Percentiles rank a stretch among this genome's conserved stretches.
phyloP scores from a whole-genome alignment of 2,797 vertebrate species.

The Gymnoscopelus microlampas region DNA sequence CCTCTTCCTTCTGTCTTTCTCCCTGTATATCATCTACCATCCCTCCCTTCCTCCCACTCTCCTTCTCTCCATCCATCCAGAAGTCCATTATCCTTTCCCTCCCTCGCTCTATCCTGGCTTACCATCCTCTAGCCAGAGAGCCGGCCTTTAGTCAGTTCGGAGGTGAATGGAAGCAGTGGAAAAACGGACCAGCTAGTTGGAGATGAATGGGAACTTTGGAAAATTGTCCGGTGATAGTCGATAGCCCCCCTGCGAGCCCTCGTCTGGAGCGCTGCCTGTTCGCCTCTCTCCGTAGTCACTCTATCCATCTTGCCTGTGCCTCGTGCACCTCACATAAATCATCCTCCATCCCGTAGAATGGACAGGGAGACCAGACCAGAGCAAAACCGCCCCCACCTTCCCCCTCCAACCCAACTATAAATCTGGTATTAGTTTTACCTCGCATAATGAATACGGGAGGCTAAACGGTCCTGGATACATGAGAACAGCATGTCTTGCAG shows the following conservation, averaged over 20 bases:
- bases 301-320: constrained; percentile 66
- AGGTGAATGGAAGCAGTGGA: no score
- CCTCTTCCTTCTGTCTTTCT: not conserved
- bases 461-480: constrained; percentile 79
- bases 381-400: constrained; percentile 55
- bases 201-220: not conserved
- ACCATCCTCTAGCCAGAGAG: no score
- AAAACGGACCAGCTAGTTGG: no score
- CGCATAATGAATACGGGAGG: constrained; percentile 74
- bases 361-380: constrained; percentile 58
- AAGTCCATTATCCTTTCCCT: not conserved
- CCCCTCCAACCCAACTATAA: constrained; percentile 55
- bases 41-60: not conserved
- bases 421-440: constrained; percentile 84
- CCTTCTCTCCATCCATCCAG: not conserved
- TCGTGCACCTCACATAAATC: constrained; percentile 76
- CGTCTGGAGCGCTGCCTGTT: constrained; percentile 63
- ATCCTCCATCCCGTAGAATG: constrained; percentile 61
- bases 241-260: constrained; percentile 36
- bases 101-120: no score
- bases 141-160: no score
- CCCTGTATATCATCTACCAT: no score
- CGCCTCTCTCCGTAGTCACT: constrained; percentile 58
- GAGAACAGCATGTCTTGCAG: constrained; percentile 83
- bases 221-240: constrained; percentile 41